Evolutionary conservation across 2,113 vertebrate species (phyloP), one percentile per base, ranked within the genome.

Genomic region (Cyprinodon variegatus): DNA sequence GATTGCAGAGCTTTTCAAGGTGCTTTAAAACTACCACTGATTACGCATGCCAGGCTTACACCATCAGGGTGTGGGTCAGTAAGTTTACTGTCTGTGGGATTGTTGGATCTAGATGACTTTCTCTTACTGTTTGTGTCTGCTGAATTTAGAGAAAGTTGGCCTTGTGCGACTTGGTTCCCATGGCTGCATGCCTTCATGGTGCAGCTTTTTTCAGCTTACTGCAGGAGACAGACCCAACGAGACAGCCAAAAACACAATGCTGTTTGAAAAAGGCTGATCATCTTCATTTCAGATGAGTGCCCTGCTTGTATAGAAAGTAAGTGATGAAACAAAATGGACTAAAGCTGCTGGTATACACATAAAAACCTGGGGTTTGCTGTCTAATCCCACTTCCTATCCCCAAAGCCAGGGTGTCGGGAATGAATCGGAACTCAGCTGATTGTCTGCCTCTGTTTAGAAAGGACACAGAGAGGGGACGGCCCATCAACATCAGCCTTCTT

Each of bases 381-480:
- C 72, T 93, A 94, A 95, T 94, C 93, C 90, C 70, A 69, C 84
- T 92, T 95, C 93, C 93, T 93, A 91, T 89, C 81, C 86, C 81
- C 80, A 68, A 72, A 67, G 86, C 91, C 88, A 91, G 93, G 90
- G 93, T 92, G 92, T 86, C 65, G 46, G 76, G 29, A 76, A 63
- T 45, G 61, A 81, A 80, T 86, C 68, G 74, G 81, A 85, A 76
- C 75, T 77, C 69, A 79, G 68, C 65, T 65, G 63, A 79, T 74
- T 36, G 4, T 40, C 68, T 62, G 70, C 68, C 12, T 22, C 53
- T 65, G 74, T 81, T 78, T 36, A 81, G 68, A 81, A 50, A 78
- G 62, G 65, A 45, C 36, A 11, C 38, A 10, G 41, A 68, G 1
- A 63, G 53, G 75, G 41, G 74, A 64, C 29, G n/a, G 53, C 69